Conservation (phyloP, 2,888 invertebrate species). For the Drosophila lacicola region DNA sequence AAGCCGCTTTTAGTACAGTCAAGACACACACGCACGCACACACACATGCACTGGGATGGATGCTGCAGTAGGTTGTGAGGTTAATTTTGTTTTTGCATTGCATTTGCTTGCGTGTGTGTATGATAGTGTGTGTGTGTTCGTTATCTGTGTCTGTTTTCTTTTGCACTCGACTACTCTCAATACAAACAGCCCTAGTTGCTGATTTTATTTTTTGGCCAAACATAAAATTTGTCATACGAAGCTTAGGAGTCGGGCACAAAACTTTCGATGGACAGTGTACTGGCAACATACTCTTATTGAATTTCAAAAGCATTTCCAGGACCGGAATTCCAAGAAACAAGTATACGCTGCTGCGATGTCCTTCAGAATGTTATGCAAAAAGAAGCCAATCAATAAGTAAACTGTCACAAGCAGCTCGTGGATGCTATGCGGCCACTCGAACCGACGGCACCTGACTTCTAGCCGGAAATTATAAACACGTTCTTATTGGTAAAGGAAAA, state of each 20-base stretch:
- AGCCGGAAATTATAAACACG: slow-evolving; percentile 72
- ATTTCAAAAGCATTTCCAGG: slow-evolving; percentile 2
- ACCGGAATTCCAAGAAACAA: slow-evolving; percentile 5
- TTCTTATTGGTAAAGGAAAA: slow-evolving; percentile 25
- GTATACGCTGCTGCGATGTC: slow-evolving; percentile 1
- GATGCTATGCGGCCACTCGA: slow-evolving; percentile 15
- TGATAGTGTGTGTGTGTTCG: slow-evolving; percentile 7
- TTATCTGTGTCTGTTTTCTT: slow-evolving; percentile 64
- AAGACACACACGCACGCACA: slow-evolving; percentile 40
- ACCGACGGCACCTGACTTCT: slow-evolving; percentile 34
- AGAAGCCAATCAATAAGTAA: slow-evolving; percentile 60
- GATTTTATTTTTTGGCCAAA: slow-evolving; percentile 61
- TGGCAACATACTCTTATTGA: slow-evolving; percentile 4
- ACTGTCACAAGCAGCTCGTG: slow-evolving; percentile 37
- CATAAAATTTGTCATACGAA: slow-evolving; percentile 66
- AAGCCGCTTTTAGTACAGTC: slow-evolving; percentile 75
- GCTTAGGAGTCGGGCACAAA: slow-evolving; percentile 12
- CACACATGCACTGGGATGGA: slow-evolving; percentile 36
- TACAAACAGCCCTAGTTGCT: slow-evolving; percentile 45
- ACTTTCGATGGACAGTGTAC: slow-evolving; percentile 5
- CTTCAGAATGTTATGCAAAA: slow-evolving; percentile 29
- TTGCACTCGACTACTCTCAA: slow-evolving; percentile 72
- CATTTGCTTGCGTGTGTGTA: slow-evolving; percentile 39
- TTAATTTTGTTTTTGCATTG: slow-evolving; percentile 74
- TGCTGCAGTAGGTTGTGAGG: slow-evolving; percentile 71